These are phyloP conservation scores for Phalanger gymnotis DNA, from an alignment of 2,797 vertebrate genomes.

Conservation along the genomic window DNA sequence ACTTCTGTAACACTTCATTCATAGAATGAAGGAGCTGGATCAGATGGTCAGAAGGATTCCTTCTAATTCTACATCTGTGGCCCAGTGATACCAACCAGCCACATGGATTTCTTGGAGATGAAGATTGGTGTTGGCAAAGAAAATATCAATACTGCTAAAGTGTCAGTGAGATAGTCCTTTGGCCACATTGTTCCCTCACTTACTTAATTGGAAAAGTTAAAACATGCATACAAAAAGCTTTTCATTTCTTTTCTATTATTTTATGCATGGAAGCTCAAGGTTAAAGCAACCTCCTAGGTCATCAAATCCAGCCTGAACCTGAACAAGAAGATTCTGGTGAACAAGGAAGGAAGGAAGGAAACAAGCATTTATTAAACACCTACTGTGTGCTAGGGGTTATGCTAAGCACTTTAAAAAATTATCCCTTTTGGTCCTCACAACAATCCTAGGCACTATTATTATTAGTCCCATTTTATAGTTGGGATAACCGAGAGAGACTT, in stretches of 20 bases:
- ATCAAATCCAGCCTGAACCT: not conserved
- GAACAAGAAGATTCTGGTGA: not conserved
- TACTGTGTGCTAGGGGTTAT: not conserved
- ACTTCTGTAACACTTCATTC: not conserved
- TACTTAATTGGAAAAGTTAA: not conserved
- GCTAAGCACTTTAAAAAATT: not conserved
- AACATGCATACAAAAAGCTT: not conserved
- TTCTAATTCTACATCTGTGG: not conserved
- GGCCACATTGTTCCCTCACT: not conserved
- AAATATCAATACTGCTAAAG: not conserved
- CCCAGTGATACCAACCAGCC: not conserved
- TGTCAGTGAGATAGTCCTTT: not conserved
- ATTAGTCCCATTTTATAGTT: not conserved
- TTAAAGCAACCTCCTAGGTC: not conserved
- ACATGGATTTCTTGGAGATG: not conserved
- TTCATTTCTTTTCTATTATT: not conserved
- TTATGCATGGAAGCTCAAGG: not conserved
- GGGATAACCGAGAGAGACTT: not conserved
- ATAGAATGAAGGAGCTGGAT: not conserved
- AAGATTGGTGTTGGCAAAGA: not conserved
- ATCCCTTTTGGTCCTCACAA: not conserved
- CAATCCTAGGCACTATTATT: not conserved
- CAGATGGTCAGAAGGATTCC: not conserved
- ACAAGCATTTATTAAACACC: not conserved
- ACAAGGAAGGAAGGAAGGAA: not conserved